phyloP scores from a whole-genome alignment of 1,140 invertebrate genomes.

The Bombyx mandarina region DNA sequence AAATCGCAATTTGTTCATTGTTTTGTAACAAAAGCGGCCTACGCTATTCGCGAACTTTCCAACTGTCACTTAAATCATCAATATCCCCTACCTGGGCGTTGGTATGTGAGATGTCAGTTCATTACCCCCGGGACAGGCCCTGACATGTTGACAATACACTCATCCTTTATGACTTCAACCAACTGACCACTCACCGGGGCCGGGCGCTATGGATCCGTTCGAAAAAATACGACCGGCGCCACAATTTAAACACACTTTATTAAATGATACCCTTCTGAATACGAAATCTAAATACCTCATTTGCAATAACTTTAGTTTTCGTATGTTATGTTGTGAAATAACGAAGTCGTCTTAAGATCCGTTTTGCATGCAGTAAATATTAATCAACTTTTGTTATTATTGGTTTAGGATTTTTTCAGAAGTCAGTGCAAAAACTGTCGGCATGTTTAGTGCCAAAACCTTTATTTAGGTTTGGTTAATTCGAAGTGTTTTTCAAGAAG shows the following conservation, averaged over 20 bases:
- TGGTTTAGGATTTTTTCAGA: neutral
- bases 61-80: no score
- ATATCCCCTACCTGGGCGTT: constrained; percentile 17
- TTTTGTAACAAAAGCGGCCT: no score
- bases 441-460: no score
- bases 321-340: neutral
- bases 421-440: no score
- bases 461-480: no score
- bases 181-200: constrained; percentile 9
- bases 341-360: neutral
- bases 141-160: constrained; percentile 27
- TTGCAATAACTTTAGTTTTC: neutral
- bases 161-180: constrained; percentile 24
- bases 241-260: constrained; percentile 9
- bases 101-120: constrained; percentile 19
- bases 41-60: no score
- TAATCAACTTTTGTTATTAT: neutral
- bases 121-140: constrained; percentile 20
- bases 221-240: constrained; percentile 9
- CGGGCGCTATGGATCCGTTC: constrained; percentile 4
- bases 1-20: no score
- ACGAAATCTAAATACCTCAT: neutral
- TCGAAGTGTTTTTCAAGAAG: no score
- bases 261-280: constrained; percentile 6
- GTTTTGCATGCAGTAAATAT: neutral